These are phyloP conservation scores for Lacanobia wlatinum DNA, from an alignment of 2,888 invertebrate genomes.

Conservation along the genomic window DNA sequence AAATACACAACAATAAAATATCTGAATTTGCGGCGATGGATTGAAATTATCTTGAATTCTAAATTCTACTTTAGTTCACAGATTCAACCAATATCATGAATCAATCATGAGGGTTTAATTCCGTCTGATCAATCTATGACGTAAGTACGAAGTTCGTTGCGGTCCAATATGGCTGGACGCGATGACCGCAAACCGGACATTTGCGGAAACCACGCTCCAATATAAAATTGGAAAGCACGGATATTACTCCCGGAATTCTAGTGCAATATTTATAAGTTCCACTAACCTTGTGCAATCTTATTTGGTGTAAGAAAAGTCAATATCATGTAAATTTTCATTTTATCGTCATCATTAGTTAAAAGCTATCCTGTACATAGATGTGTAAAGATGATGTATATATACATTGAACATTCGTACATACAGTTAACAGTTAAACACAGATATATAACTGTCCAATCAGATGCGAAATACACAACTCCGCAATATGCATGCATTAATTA, in stretches of 20 bases:
- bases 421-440: too few species aligned
- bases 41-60: not conserved
- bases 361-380: too few species aligned
- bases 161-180: not conserved
- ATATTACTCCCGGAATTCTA: not conserved
- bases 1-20: too few species aligned
- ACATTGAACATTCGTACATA: too few species aligned
- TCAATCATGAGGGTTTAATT: not conserved
- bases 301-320: too few species aligned
- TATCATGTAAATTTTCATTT: too few species aligned
- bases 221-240: conserved; percentile 1
- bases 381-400: too few species aligned
- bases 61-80: not conserved
- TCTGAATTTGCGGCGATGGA: too few species aligned
- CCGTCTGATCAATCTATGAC: not conserved
- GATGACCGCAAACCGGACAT: not conserved
- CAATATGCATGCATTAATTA: too few species aligned
- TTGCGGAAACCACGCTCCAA: not conserved
- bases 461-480: too few species aligned
- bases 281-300: not conserved
- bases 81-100: not conserved
- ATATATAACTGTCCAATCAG: too few species aligned
- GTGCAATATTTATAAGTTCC: not conserved
- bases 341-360: too few species aligned
- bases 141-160: not conserved